Base-by-base conservation (phyloP, 2,888 invertebrate species). In the Trisateles emortualis region DNA sequence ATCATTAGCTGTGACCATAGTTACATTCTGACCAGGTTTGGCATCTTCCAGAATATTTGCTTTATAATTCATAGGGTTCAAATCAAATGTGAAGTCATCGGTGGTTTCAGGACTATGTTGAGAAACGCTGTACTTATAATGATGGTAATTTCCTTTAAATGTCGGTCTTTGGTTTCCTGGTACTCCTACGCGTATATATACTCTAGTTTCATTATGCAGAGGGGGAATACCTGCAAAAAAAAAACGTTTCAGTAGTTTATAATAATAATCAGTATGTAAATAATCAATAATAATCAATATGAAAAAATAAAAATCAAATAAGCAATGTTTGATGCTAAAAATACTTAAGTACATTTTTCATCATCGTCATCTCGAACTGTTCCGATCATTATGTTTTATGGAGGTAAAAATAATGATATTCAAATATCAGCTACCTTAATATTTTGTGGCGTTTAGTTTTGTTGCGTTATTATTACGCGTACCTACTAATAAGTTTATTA, bases 101-200 rank as follows among this genome's bases (percentile, higher is more conserved):
- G 81, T 84, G 4, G 81, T 80, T 33, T 90, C 85, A 14, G 83
- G 76, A 32, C 72, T 83, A 26, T 80, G 74, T 59, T 88, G 84
- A 4, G 83, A 83, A 6, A 86, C 70, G 0, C 86, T 86, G 24
- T 92, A 90, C 16, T 93, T 92, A 52, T 93, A 91, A 59, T 93
- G 94, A 45, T 95, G 95, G 66, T 95, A 95, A 70, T 96, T 95
- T 0, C 96, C 96, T 67, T 95, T 95, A 72, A 96, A 96, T n/a
- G 96, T 94, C 0, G 96, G 97, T n/a, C 96, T 90, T 70, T 96
- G 96, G 72, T 96, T 96, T 0, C 96, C 96, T 0, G 96, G 95
- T 2, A 96, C 96, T 0, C 96, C 96, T 0, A 97, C 96, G n/a
- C 96, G 93, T 11, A 97, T 93, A 8, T 94, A 92, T 0, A 96